Conservation (phyloP, 2,113 vertebrate species). For the Urocolius indicus region DNA sequence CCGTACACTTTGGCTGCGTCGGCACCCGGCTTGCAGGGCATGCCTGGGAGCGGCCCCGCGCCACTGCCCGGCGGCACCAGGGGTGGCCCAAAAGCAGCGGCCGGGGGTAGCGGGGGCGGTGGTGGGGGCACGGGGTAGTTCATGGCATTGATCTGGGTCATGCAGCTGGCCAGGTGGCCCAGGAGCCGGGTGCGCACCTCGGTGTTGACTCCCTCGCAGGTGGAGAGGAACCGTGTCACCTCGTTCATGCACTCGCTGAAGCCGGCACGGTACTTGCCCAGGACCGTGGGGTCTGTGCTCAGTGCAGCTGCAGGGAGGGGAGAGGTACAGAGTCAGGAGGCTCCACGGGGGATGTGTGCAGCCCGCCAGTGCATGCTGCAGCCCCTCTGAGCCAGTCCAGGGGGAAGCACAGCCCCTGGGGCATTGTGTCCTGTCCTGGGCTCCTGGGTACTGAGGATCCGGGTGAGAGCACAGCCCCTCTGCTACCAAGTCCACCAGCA, state of each 20-base stretch:
- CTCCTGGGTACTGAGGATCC: neutral
- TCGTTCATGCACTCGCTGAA: slow-evolving; percentile 99
- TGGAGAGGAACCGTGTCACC: slow-evolving; percentile 97
- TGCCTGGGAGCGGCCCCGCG: slow-evolving; percentile 83
- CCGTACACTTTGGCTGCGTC: slow-evolving; percentile 89
- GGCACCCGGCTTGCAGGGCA: slow-evolving; percentile 86
- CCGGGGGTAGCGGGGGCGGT: slow-evolving; percentile 83
- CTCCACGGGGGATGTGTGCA: neutral
- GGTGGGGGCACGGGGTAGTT: slow-evolving; percentile 91
- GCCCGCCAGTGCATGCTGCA: neutral
- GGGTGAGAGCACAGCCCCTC: fast-evolving
- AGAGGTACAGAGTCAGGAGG: slow-evolving; percentile 10
- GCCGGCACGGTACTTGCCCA: slow-evolving; percentile 96
- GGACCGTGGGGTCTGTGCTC: slow-evolving; percentile 92
- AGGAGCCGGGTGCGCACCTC: slow-evolving; percentile 96
- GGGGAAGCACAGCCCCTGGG: neutral
- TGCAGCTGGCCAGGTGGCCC: slow-evolving; percentile 96
- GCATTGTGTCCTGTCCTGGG: too few species aligned
- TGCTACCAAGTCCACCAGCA: neutral
- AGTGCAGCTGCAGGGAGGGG: slow-evolving; percentile 83
- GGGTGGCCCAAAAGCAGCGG: slow-evolving; percentile 87
- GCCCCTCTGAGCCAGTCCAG: neutral
- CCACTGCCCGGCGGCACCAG: slow-evolving; percentile 86
- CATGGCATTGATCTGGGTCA: slow-evolving; percentile 98
- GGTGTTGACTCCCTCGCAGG: slow-evolving; percentile 96